These are phyloP conservation scores for Irena cyanogastra DNA, from an alignment of 2,113 vertebrate genomes.

Conservation along the genomic window DNA sequence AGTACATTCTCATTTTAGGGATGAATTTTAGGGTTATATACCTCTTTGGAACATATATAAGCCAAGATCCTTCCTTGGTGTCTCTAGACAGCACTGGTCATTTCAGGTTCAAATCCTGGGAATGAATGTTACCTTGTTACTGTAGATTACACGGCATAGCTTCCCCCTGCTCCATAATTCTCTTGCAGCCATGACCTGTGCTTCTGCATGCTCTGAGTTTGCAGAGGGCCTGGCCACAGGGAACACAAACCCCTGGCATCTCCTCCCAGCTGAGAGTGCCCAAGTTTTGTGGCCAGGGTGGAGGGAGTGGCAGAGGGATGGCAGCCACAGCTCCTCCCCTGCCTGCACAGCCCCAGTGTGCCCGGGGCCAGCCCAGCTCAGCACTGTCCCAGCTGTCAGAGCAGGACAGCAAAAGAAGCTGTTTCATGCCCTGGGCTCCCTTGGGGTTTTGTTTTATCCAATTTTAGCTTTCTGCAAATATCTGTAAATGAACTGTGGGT, in stretches of 20 bases:
- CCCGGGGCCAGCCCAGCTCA: fast-evolving
- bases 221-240: fast-evolving
- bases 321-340: neutral
- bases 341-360: neutral
- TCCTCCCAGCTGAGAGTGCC: neutral
- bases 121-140: neutral
- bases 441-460: neutral
- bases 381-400: fast-evolving
- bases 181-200: neutral
- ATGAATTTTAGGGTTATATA: neutral
- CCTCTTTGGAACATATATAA: neutral
- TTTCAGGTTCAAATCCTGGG: neutral
- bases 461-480: neutral
- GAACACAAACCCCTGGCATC: neutral
- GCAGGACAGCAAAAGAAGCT: neutral
- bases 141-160: neutral
- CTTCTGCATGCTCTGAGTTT: neutral
- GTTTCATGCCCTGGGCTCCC: neutral
- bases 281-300: fast-evolving
- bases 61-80: neutral
- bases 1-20: neutral
- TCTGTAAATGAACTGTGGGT: neutral
- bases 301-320: neutral
- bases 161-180: neutral
- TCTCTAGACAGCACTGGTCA: neutral